Conservation (phyloP, 2,113 vertebrate genomes). For the Scytalopus superciliaris region DNA sequence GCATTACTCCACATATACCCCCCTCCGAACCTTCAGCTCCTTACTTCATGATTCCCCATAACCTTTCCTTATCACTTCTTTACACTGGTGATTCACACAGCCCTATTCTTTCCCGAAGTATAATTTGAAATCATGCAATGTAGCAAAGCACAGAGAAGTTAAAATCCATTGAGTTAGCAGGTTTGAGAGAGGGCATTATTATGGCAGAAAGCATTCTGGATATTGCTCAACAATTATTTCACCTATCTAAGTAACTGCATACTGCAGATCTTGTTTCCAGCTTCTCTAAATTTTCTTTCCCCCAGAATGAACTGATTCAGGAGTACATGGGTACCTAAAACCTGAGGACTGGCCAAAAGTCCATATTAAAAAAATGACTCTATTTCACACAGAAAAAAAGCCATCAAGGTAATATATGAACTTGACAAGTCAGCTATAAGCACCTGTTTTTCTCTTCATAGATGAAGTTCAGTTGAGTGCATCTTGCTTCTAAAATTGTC, state of each 20-base stretch:
- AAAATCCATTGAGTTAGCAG: neutral
- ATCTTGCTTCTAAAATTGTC: conserved; percentile 65
- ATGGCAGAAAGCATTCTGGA: neutral
- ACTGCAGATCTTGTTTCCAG: neutral
- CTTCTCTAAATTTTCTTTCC: neutral
- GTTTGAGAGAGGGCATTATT: neutral
- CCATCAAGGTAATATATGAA: conserved; percentile 29
- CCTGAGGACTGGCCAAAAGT: neutral
- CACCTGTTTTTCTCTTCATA: conserved; percentile 59
- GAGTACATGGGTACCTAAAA: neutral
- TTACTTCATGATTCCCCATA: neutral
- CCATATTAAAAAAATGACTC: neutral
- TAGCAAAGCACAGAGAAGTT: neutral
- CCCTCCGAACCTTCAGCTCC: neutral
- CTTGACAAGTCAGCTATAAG: conserved; percentile 33
- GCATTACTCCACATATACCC: neutral
- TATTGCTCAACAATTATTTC: neutral
- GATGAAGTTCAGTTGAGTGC: conserved; percentile 35
- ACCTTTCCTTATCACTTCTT: neutral
- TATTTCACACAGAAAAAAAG: neutral
- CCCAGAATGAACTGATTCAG: neutral
- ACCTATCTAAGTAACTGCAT: neutral
- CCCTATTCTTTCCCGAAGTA: neutral
- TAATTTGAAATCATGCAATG: neutral
- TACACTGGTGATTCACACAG: neutral